Base-by-base conservation (phyloP, 1,140 invertebrate species). In the Globodera rostochiensis region DNA sequence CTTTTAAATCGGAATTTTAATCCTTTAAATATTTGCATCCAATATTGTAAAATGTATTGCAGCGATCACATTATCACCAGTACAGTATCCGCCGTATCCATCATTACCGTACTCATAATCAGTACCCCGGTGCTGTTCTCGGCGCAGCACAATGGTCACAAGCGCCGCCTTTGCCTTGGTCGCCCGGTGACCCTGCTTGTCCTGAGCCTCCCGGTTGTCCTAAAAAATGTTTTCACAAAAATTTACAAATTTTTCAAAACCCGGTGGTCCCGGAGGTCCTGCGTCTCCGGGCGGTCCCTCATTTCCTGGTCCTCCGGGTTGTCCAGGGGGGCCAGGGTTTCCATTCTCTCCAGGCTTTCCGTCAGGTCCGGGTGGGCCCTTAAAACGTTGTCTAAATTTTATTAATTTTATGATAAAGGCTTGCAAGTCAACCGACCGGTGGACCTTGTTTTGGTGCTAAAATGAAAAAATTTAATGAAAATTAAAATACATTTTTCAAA, bases 191-290 rank as follows among this genome's bases (percentile, higher is more conserved):
- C 11, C 45, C 45, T 11, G 73, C 50, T 57, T 46, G 36, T 0
- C 74, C 74, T n/a, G 74, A 36, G 1, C 19, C 66, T 57, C 79
- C 79, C 46, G 79, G 71, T 25, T 76, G 53, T 79, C 77, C 77
- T 60, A 60, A 4, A 50, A 50, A 50, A 50, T 50, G 6, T 50
- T 50, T 60, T 60, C 19, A 15, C 9, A 15, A 60, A 60, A 15
- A 9, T 60, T 60, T 60, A 5, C 19, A 15, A 15, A 1, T 11
- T 1, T 60, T 60, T 60, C 57, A 9, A 9, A 60, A 60, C 57
- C 57, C 19, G 77, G 77, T 50, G 77, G 77, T 53, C 77, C 77
- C 19, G 53, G 21, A 2, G 77, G 77, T 21, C 77, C 77, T 25
- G 67, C 64, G n/a, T 79, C 77, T 69, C 81, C 74, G 19, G 74